Percentiles rank a stretch among this genome's conserved stretches.
phyloP scores from a whole-genome alignment of 2,113 vertebrate species.

The Sisor rabdophorus region DNA sequence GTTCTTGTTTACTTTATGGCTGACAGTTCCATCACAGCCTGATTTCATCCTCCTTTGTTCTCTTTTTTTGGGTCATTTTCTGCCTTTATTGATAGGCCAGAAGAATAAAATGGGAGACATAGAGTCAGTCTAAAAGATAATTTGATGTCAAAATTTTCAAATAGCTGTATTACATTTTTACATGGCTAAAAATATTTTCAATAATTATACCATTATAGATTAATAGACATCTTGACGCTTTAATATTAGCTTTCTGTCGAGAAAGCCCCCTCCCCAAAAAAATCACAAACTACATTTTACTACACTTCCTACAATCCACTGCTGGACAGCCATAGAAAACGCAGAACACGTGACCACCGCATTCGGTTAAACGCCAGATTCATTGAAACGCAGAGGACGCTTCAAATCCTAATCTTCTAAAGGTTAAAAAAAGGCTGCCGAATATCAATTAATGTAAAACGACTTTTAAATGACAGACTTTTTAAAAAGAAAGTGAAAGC shows the following conservation, averaged over 20 bases:
- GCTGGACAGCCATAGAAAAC: neutral
- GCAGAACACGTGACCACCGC: neutral
- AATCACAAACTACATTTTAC: neutral
- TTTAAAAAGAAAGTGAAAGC: neutral
- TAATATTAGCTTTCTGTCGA: too few relatives aligned
- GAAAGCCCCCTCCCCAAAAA: too few relatives aligned
- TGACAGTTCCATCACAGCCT: neutral
- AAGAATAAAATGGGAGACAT: too few relatives aligned
- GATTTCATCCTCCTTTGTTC: neutral
- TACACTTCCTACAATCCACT: conserved; percentile 17
- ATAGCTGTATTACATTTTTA: too few relatives aligned
- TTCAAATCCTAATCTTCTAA: neutral
- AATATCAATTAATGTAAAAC: neutral
- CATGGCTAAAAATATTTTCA: too few relatives aligned
- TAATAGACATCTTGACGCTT: too few relatives aligned
- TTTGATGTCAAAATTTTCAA: too few relatives aligned
- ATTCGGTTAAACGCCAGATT: neutral
- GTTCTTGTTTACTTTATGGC: neutral
- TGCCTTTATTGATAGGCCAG: too few relatives aligned
- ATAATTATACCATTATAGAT: too few relatives aligned
- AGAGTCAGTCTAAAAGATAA: too few relatives aligned
- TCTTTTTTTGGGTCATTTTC: too few relatives aligned
- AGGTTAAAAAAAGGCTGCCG: neutral
- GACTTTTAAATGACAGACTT: too few relatives aligned
- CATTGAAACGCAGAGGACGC: neutral